phyloP scores from a whole-genome alignment of 2,797 vertebrate species.

The Thripadectes ignobilis region DNA sequence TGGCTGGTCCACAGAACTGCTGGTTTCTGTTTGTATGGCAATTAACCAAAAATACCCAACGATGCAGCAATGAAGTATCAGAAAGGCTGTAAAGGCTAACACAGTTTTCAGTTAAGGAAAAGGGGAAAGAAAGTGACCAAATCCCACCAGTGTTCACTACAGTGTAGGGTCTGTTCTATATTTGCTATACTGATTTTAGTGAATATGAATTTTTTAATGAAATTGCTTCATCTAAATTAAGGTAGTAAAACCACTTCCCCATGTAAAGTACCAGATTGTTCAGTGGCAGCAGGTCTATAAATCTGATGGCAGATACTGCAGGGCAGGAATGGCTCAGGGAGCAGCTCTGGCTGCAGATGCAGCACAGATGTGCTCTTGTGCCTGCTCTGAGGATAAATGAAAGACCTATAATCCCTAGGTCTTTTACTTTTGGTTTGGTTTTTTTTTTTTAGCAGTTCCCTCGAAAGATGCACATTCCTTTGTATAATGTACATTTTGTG shows the following conservation, averaged over 20 bases:
- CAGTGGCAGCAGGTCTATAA: accelerated
- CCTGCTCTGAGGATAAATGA: background rate
- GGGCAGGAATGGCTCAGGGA: background rate
- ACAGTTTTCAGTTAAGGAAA: background rate
- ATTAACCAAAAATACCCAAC: accelerated
- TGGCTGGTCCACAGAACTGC: background rate
- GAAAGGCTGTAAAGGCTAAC: background rate
- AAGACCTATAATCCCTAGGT: background rate
- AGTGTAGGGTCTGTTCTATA: accelerated
- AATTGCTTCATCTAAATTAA: background rate
- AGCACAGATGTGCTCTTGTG: background rate
- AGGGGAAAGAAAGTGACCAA: background rate
- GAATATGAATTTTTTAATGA: background rate
- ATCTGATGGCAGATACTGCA: background rate
- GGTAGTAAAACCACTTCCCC: background rate
- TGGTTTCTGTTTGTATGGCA: background rate
- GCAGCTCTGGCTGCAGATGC: background rate
- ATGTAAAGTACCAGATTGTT: background rate
- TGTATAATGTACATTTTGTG: background rate
- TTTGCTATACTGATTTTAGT: background rate
- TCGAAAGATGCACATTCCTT: background rate
- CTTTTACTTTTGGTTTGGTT: background rate
- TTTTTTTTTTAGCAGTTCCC: background rate
- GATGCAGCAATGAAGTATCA: background rate
- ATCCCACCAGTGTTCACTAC: background rate